Conservation (phyloP, 2,888 invertebrate genomes). For the Euproctis similis region DNA sequence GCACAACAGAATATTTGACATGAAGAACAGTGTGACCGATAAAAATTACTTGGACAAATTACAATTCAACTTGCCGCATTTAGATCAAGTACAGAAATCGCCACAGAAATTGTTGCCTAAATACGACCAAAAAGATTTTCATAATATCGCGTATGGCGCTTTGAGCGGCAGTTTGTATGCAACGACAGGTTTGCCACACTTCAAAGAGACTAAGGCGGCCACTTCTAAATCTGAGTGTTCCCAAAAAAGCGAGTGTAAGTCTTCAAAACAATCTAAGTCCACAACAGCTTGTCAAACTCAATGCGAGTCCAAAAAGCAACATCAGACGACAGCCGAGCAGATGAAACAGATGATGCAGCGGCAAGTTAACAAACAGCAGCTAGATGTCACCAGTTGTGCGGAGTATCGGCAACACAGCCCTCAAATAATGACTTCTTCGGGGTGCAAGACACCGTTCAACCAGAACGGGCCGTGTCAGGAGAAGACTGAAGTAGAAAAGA, state of each 20-base stretch:
- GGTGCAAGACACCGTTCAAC: constrained; percentile 51
- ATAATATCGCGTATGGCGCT: constrained; percentile 64
- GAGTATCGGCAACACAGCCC: constrained; percentile 61
- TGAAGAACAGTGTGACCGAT: constrained; percentile 66
- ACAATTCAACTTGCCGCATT: constrained; percentile 74
- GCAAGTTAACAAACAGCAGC: constrained; percentile 46
- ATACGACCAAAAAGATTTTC: constrained; percentile 67
- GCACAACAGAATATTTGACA: constrained; percentile 63
- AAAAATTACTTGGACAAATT: constrained; percentile 78
- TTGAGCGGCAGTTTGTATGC: constrained; percentile 58
- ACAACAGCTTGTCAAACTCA: constrained; percentile 66
- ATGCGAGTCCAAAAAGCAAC: constrained; percentile 58
- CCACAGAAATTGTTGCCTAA: constrained; percentile 76
- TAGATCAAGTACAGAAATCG: constrained; percentile 77
- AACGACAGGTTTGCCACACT: constrained; percentile 55
- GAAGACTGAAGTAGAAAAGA: constrained; percentile 64
- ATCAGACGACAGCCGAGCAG: constrained; percentile 45
- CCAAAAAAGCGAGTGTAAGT: constrained; percentile 62
- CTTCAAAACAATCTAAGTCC: constrained; percentile 60
- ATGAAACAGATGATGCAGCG: constrained; percentile 67
- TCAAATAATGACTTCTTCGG: constrained; percentile 52
- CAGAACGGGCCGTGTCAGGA: constrained; percentile 61
- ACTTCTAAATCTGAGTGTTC: constrained; percentile 57
- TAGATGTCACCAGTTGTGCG: constrained; percentile 50
- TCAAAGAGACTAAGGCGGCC: constrained; percentile 59